Percentiles rank a stretch among this genome's conserved stretches.
Conservation (phyloP, 2,888 invertebrate genomes). For the Noctua janthe region DNA sequence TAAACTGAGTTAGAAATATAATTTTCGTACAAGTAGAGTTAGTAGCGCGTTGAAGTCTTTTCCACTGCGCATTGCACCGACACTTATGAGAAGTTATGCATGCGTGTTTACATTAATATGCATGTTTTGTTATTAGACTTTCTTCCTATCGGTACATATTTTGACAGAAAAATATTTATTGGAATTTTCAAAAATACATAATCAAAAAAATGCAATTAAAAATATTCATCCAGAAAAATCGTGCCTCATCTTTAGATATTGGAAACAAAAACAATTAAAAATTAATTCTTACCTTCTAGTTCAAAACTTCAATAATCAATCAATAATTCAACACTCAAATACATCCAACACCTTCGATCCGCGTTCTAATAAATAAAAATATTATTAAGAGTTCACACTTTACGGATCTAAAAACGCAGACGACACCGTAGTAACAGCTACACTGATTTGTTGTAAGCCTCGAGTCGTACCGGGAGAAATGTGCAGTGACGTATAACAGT, state of each 20-base stretch:
- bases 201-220: background rate
- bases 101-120: constrained; percentile 39
- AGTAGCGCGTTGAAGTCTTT: constrained; percentile 81
- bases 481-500: constrained; percentile 83
- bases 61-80: constrained; percentile 48
- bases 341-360: constrained; percentile 68
- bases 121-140: constrained; percentile 22
- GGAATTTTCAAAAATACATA: background rate
- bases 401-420: constrained; percentile 83
- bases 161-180: background rate
- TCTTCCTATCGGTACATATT: background rate
- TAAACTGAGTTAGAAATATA: background rate
- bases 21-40: constrained; percentile 4
- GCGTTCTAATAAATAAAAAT: constrained; percentile 78
- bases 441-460: constrained; percentile 83
- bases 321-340: constrained; percentile 54
- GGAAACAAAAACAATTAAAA: background rate
- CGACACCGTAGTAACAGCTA: constrained; percentile 82
- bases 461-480: constrained; percentile 85
- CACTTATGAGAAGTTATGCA: constrained; percentile 16
- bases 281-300: constrained; percentile 70
- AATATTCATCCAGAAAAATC: background rate
- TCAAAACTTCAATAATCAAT: constrained; percentile 69
- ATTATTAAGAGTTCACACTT: constrained; percentile 68
- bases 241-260: background rate